Conservation (phyloP, 2,113 vertebrate species). For the Neotoma lepida region DNA sequence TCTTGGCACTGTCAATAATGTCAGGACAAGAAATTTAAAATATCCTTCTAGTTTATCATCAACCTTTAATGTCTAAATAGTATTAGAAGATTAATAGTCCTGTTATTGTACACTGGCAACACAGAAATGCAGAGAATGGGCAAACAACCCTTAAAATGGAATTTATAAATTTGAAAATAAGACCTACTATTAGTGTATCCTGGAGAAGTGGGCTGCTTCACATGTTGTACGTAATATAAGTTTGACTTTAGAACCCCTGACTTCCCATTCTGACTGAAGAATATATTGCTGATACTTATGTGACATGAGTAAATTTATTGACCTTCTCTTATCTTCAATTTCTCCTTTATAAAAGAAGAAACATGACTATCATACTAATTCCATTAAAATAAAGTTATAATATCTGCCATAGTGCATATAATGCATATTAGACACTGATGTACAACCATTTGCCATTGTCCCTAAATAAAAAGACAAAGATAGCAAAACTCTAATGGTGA, state of each 20-base stretch:
- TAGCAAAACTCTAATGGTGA: background rate
- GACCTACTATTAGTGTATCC: background rate
- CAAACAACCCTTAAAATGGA: background rate
- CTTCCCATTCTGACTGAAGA: background rate
- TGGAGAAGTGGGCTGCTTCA: background rate
- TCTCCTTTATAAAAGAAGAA: background rate
- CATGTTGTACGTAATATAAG: rapidly evolving
- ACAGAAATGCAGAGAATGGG: background rate
- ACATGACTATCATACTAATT: background rate
- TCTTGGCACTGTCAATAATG: too few relatives aligned
- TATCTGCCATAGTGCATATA: too few relatives aligned
- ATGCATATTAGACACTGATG: too few relatives aligned
- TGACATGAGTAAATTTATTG: too few relatives aligned
- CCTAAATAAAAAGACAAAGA: background rate
- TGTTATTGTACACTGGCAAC: background rate
- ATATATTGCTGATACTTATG: background rate
- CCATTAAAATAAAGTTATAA: background rate
- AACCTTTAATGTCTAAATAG: background rate
- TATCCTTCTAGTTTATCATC: background rate
- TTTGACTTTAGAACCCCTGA: rapidly evolving
- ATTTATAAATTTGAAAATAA: background rate
- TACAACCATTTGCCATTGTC: background rate
- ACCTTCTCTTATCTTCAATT: background rate
- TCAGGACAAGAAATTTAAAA: background rate
- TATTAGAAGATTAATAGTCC: background rate